Evolutionary conservation across 2,113 vertebrate genomes (phyloP).

Genomic region (Epinephelus lanceolatus): DNA sequence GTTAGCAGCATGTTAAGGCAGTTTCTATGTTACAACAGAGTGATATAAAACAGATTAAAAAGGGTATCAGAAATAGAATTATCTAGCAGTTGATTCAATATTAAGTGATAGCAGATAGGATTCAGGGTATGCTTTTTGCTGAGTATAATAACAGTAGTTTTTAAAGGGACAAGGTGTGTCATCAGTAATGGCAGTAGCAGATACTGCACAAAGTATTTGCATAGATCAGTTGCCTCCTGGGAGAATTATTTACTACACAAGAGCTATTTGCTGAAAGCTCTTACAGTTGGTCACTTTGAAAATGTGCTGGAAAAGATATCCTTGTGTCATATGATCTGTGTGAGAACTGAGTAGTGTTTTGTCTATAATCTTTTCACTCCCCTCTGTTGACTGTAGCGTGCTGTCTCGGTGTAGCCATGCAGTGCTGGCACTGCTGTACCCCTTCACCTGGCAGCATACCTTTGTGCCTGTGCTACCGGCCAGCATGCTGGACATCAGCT

Average conservation of each 20-base stretch:
- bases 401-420: conserved; percentile 95
- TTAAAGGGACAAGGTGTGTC: conserved; percentile 5
- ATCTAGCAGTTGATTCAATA: neutral
- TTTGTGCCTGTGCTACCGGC: conserved; percentile 95
- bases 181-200: neutral
- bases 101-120: neutral
- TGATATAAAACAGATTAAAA: neutral
- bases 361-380: neutral
- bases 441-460: conserved; percentile 99
- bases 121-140: too few species aligned
- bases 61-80: neutral
- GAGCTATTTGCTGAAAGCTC: neutral
- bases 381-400: conserved; percentile 82
- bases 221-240: neutral
- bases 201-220: too few species aligned
- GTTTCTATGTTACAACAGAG: neutral
- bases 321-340: conserved; percentile 19
- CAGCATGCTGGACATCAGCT: conserved; percentile 97
- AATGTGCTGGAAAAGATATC: neutral
- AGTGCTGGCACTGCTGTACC: conserved; percentile 93
- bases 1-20: neutral
- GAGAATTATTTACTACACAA: neutral
- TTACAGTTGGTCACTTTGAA: neutral
- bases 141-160: neutral
- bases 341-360: conserved; percentile 2